A percentile compares a stretch with the other conserved stretches of the same genome.
Conservation (phyloP, 2,888 invertebrate genomes). For the Lasius fuliginosus region DNA sequence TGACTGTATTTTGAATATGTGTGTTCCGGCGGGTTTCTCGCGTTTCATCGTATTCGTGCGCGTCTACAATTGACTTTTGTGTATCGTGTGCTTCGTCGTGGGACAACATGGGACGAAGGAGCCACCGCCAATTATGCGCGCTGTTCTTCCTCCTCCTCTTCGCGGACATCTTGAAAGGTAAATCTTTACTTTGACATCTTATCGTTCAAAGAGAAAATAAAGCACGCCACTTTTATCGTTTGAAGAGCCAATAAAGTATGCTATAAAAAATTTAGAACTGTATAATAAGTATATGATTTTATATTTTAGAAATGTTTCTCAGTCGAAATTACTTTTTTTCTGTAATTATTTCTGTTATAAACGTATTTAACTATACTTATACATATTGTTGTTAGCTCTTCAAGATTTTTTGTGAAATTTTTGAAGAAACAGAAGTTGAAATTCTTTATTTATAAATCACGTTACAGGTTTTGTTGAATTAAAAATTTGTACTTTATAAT, state of each 20-base stretch:
- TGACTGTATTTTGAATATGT: constrained; percentile 60
- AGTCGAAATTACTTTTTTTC: not conserved
- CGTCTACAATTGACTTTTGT: constrained; percentile 65
- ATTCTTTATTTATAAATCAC: not conserved
- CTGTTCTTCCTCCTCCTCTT: constrained; percentile 62
- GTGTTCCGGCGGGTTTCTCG: constrained; percentile 46
- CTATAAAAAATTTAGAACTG: not conserved
- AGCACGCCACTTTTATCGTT: not conserved
- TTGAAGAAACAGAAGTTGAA: not conserved
- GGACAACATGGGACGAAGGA: constrained; percentile 66
- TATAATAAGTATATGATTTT: not conserved
- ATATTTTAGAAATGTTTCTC: not conserved
- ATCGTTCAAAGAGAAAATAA: not conserved
- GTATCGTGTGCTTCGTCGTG: constrained; percentile 32
- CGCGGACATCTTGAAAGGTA: constrained; percentile 64
- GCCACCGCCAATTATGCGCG: constrained; percentile 56
- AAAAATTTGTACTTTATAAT: not conserved
- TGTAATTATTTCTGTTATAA: not conserved
- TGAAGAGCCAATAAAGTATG: not conserved
- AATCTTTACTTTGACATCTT: not conserved
- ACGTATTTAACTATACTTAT: not conserved
- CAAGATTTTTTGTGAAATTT: not conserved
- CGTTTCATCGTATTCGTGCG: constrained; percentile 34
- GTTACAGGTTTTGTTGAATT: not conserved
- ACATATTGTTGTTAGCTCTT: not conserved